Percentiles rank a stretch among this genome's conserved stretches.
Conservation (phyloP, 2,113 vertebrate genomes). For the Rhipidura dahli region DNA sequence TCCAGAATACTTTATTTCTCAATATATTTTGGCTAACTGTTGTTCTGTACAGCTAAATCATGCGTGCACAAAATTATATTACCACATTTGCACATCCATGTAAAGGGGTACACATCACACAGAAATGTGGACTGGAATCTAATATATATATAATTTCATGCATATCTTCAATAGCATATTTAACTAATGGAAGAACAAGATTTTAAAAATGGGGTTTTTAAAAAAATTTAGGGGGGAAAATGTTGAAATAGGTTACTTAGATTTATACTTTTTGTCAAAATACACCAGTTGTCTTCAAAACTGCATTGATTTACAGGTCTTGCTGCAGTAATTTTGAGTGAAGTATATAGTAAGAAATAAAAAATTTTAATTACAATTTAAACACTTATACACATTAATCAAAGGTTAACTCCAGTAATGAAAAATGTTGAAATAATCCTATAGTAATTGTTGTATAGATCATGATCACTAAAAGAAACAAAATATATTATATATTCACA, state of each 20-base stretch:
- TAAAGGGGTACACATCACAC: neutral
- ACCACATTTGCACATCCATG: neutral
- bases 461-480: neutral
- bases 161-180: neutral
- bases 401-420: neutral
- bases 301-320: neutral
- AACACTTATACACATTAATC: neutral
- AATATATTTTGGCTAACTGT: neutral
- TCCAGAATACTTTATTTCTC: neutral
- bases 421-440: neutral
- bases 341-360: neutral
- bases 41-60: neutral
- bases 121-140: neutral
- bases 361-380: neutral
- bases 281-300: neutral
- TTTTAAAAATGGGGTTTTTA: fast-evolving
- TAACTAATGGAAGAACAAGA: neutral
- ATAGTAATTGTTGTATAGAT: neutral
- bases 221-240: neutral
- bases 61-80: neutral
- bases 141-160: neutral
- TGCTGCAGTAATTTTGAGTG: neutral
- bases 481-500: neutral
- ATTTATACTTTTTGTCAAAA: neutral
- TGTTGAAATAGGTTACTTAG: neutral